Conservation (phyloP, 2,113 vertebrate genomes). For the Saguinus midas region DNA sequence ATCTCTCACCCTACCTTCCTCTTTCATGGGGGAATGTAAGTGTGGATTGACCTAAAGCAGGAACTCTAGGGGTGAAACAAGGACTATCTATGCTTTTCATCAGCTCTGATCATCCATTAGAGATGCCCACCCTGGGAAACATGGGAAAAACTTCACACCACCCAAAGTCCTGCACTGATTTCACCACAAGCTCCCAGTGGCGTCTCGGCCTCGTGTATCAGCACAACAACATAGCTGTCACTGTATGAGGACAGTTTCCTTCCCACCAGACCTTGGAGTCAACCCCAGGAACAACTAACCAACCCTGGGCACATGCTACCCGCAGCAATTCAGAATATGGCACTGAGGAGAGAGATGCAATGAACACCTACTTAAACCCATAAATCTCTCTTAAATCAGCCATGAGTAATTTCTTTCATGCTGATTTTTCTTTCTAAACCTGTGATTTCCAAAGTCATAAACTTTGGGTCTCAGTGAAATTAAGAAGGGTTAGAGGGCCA, state of each 20-base stretch:
- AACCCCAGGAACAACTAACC: neutral
- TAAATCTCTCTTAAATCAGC: neutral
- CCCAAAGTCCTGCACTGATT: neutral
- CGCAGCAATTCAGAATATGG: neutral
- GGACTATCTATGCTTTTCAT: neutral
- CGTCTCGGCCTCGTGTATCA: neutral
- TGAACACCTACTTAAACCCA: neutral
- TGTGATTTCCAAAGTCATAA: neutral
- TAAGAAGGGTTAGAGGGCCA: no score
- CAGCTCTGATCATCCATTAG: neutral
- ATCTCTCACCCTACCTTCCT: neutral
- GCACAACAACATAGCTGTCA: accelerated
- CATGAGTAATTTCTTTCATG: neutral
- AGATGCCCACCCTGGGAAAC: no score
- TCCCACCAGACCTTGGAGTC: accelerated
- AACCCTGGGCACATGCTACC: accelerated
- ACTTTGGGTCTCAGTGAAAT: neutral
- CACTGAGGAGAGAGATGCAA: neutral
- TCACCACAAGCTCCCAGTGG: neutral
- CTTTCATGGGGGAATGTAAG: neutral
- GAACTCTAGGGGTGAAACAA: no score
- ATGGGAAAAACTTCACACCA: neutral
- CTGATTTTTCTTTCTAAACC: neutral
- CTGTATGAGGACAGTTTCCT: neutral
- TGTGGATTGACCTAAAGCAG: no score